phyloP scores from a whole-genome alignment of 35 echinoderm and acorn worm species.

The Heliocidaris erythrogramma region DNA sequence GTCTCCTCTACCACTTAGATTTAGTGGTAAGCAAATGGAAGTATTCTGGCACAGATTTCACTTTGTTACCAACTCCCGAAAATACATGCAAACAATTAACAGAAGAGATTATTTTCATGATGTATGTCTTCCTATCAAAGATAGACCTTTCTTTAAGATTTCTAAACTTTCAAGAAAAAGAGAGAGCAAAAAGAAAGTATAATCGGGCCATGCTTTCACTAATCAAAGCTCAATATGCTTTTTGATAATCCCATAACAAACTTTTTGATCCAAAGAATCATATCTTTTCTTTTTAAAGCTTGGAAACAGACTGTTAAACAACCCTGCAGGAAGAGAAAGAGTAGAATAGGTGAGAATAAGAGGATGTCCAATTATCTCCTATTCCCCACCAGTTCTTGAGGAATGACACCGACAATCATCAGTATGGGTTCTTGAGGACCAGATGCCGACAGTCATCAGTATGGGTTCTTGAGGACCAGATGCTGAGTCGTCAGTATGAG shows the following conservation, averaged over 20 bases:
- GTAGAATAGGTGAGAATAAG: not conserved
- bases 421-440: not conserved
- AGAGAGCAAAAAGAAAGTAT: not conserved
- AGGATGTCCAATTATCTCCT: not conserved
- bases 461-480: not conserved
- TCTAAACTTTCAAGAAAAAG: not conserved
- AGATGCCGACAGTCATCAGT: not conserved
- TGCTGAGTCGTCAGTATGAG: not conserved
- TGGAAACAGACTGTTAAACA: not conserved
- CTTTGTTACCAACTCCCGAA: too few species aligned
- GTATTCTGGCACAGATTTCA: too few species aligned
- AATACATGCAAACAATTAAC: too few species aligned
- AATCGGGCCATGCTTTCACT: too few species aligned
- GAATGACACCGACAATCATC: not conserved
- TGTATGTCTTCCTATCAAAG: too few species aligned
- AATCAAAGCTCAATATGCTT: too few species aligned
- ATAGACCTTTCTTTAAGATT: too few species aligned
- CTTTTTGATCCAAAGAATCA: not conserved
- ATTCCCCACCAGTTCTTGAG: too few species aligned
- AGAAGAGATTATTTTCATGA: too few species aligned
- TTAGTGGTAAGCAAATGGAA: too few species aligned
- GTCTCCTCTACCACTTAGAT: too few species aligned
- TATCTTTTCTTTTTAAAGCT: not conserved
- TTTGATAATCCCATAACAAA: not conserved
- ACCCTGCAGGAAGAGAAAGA: not conserved